phyloP scores from a whole-genome alignment of 2,113 vertebrate species.

The Neogobius melanostomus region DNA sequence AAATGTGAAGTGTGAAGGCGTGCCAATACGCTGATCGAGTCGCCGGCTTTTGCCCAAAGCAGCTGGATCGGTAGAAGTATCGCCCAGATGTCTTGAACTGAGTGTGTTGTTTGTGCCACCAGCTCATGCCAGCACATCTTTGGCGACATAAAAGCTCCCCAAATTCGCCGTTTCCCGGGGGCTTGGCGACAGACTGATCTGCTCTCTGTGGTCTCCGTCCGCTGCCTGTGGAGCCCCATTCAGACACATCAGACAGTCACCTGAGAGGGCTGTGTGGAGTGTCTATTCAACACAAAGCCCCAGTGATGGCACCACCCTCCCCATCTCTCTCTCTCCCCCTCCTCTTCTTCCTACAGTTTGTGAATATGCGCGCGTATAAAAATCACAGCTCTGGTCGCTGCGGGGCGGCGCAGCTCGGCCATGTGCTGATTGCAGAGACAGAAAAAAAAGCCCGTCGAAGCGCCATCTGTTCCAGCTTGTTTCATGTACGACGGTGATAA shows the following conservation, averaged over 20 bases:
- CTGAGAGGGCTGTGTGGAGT: slow-evolving; percentile 3
- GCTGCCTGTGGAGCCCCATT: not conserved
- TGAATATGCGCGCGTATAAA: slow-evolving; percentile 19
- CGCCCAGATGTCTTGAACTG: too few relatives aligned
- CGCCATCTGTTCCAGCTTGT: slow-evolving; percentile 48
- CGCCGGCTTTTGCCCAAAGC: too few relatives aligned
- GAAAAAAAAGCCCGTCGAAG: slow-evolving; percentile 37
- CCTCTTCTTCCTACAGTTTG: slow-evolving; percentile 5
- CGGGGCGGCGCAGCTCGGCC: slow-evolving; percentile 33
- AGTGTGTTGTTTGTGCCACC: too few relatives aligned
- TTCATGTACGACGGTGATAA: slow-evolving; percentile 38
- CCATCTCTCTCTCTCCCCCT: not conserved
- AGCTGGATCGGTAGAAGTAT: too few relatives aligned
- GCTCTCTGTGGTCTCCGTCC: not conserved
- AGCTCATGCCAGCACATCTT: too few relatives aligned
- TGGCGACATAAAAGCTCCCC: too few relatives aligned
- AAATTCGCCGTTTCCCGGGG: too few relatives aligned
- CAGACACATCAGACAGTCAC: not conserved
- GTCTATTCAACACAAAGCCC: not conserved
- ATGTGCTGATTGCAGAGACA: slow-evolving; percentile 49
- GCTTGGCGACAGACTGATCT: not conserved
- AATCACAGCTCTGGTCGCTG: slow-evolving; percentile 38
- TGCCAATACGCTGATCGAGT: too few relatives aligned
- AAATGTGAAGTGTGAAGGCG: too few relatives aligned
- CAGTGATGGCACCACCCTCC: not conserved